A percentile compares a stretch with the other conserved stretches of the same genome.
Evolutionary conservation across 2,113 vertebrate species (phyloP).

Genomic region (Penelope pileata): DNA sequence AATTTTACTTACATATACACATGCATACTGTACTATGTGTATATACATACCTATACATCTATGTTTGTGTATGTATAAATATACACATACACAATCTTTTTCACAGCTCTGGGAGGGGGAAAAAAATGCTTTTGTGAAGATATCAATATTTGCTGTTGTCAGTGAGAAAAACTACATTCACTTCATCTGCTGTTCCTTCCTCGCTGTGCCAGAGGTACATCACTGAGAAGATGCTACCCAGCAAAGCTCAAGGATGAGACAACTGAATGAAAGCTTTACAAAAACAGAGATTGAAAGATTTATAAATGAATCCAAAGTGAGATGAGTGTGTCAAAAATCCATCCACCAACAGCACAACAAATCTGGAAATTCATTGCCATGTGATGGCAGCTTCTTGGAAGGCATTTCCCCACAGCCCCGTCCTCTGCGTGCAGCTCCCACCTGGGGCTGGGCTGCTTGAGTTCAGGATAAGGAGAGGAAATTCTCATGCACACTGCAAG

Average conservation of each 20-base stretch:
- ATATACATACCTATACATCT: too few species aligned
- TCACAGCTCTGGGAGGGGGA: not conserved
- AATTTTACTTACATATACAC: not conserved
- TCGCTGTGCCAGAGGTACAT: not conserved
- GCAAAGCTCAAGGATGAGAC: conserved; percentile 5
- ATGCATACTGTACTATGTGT: too few species aligned
- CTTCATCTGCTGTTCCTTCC: conserved; percentile 10
- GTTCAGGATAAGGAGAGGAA: not conserved
- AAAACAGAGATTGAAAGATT: conserved; percentile 29
- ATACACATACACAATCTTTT: fast-evolving
- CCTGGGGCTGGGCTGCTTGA: not conserved
- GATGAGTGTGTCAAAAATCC: not conserved
- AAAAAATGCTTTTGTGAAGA: not conserved
- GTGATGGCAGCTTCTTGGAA: not conserved
- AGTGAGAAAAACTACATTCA: not conserved
- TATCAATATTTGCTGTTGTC: not conserved
- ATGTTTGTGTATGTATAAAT: too few species aligned
- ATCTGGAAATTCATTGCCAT: not conserved
- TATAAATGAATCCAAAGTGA: conserved; percentile 37
- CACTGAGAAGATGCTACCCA: conserved; percentile 18
- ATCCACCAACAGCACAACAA: not conserved
- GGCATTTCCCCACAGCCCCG: fast-evolving
- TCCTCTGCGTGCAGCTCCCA: not conserved
- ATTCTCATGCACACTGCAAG: not conserved
- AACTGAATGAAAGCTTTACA: conserved; percentile 14